Conservation (phyloP, 2,888 invertebrate species). For the Galerucella nymphaeae region DNA sequence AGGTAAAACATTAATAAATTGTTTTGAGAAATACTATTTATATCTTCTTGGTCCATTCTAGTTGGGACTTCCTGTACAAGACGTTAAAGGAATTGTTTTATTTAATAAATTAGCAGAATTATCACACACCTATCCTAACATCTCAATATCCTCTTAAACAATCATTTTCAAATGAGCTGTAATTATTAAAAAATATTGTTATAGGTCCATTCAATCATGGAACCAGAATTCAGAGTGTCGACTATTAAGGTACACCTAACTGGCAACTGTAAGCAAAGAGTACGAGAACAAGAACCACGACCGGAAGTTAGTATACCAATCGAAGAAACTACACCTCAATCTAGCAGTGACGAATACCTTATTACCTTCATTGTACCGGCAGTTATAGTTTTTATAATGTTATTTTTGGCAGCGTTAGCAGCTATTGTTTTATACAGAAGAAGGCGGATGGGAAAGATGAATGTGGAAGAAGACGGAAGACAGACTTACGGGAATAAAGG, state of each 20-base stretch:
- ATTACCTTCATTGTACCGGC: slow-evolving; percentile 91
- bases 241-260: slow-evolving; percentile 72
- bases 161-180: too few relatives aligned
- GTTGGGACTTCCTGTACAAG: too few relatives aligned
- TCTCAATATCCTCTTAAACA: too few relatives aligned
- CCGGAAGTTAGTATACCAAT: slow-evolving; percentile 45
- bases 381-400: slow-evolving; percentile 87
- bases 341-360: slow-evolving; percentile 73
- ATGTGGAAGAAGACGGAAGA: slow-evolving; percentile 83
- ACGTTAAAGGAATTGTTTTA: too few relatives aligned
- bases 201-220: slow-evolving; percentile 74
- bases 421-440: slow-evolving; percentile 90
- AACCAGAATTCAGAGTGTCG: slow-evolving; percentile 77
- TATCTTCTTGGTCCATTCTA: too few relatives aligned
- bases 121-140: too few relatives aligned
- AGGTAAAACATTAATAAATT: too few relatives aligned
- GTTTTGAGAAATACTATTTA: too few relatives aligned
- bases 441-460: slow-evolving; percentile 86
- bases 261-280: slow-evolving; percentile 68
- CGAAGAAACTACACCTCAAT: slow-evolving; percentile 61
- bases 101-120: too few relatives aligned
- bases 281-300: slow-evolving; percentile 53
- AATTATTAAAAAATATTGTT: too few relatives aligned
- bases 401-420: slow-evolving; percentile 86
- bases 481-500: slow-evolving; percentile 85